phyloP scores from a whole-genome alignment of 2,888 invertebrate species.

The Ophion ventricosus region DNA sequence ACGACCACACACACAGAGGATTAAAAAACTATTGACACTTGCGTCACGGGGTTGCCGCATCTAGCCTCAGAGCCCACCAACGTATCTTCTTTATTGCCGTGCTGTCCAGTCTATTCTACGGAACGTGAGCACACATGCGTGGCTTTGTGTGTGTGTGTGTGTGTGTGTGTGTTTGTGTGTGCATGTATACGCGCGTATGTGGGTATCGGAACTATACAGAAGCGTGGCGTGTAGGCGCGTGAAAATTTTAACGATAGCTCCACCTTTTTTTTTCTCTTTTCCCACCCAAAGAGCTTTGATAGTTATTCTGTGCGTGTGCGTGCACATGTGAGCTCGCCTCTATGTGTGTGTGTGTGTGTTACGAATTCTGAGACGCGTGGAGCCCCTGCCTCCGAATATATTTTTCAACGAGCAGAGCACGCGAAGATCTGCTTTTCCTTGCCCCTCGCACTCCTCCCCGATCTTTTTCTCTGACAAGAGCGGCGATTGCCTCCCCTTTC shows the following conservation, averaged over 20 bases:
- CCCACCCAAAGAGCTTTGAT: not conserved
- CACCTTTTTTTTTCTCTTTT: not conserved
- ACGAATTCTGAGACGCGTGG: conserved; percentile 54
- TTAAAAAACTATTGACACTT: conserved; percentile 25
- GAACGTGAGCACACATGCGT: too few relatives aligned
- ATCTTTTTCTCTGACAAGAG: not conserved
- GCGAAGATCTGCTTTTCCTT: not conserved
- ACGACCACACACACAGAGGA: conserved; percentile 43
- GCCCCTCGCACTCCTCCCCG: not conserved
- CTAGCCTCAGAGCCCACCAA: conserved; percentile 25
- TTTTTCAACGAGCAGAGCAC: conserved; percentile 54
- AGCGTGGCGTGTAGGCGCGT: conserved; percentile 42
- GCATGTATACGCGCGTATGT: not conserved
- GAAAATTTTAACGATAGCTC: conserved; percentile 52
- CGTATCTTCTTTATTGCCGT: conserved; percentile 33
- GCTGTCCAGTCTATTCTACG: conserved; percentile 16
- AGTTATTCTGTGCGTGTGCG: too few relatives aligned
- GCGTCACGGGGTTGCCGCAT: conserved; percentile 35
- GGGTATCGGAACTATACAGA: not conserved
- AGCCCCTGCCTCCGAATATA: conserved; percentile 56
- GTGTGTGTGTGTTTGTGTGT: not conserved
- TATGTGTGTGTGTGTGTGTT: too few relatives aligned
- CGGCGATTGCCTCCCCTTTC: conserved; percentile 21
- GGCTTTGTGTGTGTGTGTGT: not conserved
- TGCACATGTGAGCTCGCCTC: too few relatives aligned